Evolutionary conservation across 1,140 invertebrate species (phyloP).

Genomic region (Cepaea nemoralis): DNA sequence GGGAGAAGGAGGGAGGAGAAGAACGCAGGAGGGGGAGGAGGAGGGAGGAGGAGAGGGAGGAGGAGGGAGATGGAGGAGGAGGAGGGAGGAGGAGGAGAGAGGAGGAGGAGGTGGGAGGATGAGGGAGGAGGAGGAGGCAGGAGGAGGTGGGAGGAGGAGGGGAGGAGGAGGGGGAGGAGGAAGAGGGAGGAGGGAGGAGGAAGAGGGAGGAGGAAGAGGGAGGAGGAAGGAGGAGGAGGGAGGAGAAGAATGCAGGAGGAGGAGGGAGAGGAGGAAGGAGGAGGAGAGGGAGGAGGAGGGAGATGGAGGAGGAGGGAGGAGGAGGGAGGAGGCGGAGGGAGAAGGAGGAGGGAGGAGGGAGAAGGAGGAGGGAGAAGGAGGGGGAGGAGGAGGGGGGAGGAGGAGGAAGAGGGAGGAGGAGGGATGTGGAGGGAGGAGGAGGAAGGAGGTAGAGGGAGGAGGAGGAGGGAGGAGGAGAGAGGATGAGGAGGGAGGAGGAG

Average conservation of each 20-base stretch:
- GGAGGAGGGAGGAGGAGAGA: background rate
- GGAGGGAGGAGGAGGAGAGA: background rate
- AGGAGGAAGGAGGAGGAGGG: background rate
- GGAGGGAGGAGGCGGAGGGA: no score
- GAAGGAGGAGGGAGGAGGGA: background rate
- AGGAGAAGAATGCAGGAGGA: no score
- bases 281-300: background rate
- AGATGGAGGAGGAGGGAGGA: background rate
- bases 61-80: background rate
- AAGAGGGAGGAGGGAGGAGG: conserved; percentile 1
- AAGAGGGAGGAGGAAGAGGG: background rate
- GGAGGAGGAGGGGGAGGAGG: background rate
- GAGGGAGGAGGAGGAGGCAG: no score
- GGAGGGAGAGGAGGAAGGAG: background rate
- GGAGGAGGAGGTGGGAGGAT: background rate
- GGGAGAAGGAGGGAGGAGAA: background rate
- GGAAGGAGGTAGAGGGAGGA: background rate
- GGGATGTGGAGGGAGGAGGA: no score
- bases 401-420: background rate
- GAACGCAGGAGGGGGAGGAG: no score
- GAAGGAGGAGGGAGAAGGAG: conserved; percentile 2
- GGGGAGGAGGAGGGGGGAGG: background rate
- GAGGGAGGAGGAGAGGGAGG: background rate
- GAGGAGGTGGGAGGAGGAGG: no score
- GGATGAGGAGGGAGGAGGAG: no score